Evolutionary conservation across 2,113 vertebrate species (phyloP).

Genomic region (Steatornis caripensis): DNA sequence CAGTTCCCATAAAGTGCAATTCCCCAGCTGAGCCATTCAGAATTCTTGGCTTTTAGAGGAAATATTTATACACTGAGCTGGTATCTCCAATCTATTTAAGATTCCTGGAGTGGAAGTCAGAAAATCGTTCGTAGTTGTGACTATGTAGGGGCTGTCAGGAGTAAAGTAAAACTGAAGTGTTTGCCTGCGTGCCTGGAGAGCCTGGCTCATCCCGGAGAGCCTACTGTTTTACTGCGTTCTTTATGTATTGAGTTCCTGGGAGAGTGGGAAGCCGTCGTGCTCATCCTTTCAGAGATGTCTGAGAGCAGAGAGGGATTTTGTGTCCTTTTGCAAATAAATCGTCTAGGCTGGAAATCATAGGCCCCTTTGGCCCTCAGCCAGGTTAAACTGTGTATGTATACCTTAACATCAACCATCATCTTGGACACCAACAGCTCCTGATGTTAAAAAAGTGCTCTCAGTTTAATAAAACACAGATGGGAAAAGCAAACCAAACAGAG

Average conservation of each 20-base stretch:
- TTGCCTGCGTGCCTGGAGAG: slow-evolving; percentile 13
- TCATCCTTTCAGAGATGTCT: slow-evolving; percentile 23
- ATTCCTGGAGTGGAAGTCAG: slow-evolving; percentile 41
- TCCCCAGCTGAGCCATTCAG: slow-evolving; percentile 38
- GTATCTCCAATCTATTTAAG: slow-evolving; percentile 34
- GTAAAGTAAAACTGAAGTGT: background rate
- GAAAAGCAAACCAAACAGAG: slow-evolving; percentile 51
- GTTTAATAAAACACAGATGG: slow-evolving; percentile 66
- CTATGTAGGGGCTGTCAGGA: background rate
- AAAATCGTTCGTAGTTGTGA: slow-evolving; percentile 4
- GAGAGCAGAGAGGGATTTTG: slow-evolving; percentile 8
- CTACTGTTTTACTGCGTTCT: background rate
- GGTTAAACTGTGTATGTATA: slow-evolving; percentile 44
- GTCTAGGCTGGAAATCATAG: slow-evolving; percentile 6
- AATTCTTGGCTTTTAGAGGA: slow-evolving; percentile 24
- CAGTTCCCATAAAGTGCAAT: background rate
- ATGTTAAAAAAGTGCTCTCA: slow-evolving; percentile 25
- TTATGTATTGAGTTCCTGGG: background rate
- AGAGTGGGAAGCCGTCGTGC: background rate
- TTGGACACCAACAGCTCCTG: slow-evolving; percentile 34
- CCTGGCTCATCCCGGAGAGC: background rate
- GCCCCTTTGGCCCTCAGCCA: slow-evolving; percentile 29
- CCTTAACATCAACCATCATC: slow-evolving; percentile 37
- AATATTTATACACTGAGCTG: background rate
- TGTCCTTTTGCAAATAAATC: slow-evolving; percentile 41